A percentile compares a stretch with the other conserved stretches of the same genome.
phyloP scores from a whole-genome alignment of 1,140 invertebrate species.

The Drosophila pseudoobscura region DNA sequence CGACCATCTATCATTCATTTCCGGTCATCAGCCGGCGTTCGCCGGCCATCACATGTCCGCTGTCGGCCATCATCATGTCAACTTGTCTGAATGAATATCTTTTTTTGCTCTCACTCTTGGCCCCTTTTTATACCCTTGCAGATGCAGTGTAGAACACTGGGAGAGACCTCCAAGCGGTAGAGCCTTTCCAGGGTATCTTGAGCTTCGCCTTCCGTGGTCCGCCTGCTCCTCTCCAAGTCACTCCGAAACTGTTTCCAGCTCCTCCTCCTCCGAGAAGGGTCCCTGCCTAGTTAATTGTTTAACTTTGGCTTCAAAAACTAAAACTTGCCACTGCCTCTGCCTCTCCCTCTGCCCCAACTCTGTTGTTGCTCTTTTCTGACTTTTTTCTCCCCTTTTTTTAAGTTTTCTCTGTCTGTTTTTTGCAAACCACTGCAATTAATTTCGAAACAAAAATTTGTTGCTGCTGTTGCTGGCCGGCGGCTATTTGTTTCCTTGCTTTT shows the following conservation, averaged over 20 bases:
- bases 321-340: constrained; percentile 30
- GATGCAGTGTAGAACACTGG: too few relatives aligned
- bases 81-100: constrained; percentile 48
- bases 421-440: constrained; percentile 71
- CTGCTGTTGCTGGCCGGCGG: constrained; percentile 48
- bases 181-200: too few relatives aligned
- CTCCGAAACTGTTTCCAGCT: too few relatives aligned
- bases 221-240: constrained; percentile 1
- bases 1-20: constrained; percentile 22
- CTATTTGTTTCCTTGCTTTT: constrained; percentile 62
- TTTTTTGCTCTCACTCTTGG: constrained; percentile 11
- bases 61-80: constrained; percentile 43
- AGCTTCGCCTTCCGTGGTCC: too few relatives aligned
- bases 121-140: neutral
- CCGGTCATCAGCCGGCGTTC: too few relatives aligned
- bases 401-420: constrained; percentile 19
- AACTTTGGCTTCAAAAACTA: constrained; percentile 45
- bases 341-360: constrained; percentile 1
- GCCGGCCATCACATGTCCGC: neutral
- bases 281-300: constrained; percentile 55
- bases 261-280: neutral
- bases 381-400: constrained; percentile 4
- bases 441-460: constrained; percentile 63
- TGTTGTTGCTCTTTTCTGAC: neutral
- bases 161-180: too few relatives aligned